Base-by-base conservation (phyloP, 2,888 invertebrate species). In the Phragmatobia fuliginosa region DNA sequence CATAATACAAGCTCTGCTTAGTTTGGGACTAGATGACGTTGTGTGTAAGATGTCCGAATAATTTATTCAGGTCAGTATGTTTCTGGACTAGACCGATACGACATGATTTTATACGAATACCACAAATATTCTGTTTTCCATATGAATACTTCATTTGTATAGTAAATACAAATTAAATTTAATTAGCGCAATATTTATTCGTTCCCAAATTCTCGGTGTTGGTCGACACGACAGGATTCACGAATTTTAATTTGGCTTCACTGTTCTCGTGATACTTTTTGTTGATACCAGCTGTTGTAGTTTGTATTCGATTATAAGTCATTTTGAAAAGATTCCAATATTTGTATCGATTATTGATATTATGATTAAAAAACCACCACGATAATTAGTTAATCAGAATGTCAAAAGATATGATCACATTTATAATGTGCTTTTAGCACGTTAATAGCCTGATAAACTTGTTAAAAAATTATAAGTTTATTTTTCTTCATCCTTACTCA, bases 221-320 rank as follows among this genome's bases (percentile, higher is more conserved):
- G 81, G 78, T 75, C 73, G 83, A 85, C 88, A 84, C 83, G 88
- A 90, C 90, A 87, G 85, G 90, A 90, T 90, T 92, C 89, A 88
- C 91, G 87, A 90, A 93, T 93, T 93, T 93, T 93, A 93, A 93
- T 94, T 93, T 91, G 91, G 86, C 77, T 83, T 78, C 87, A 87
- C 87, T 86, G 88, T 87, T 89, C 88, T 88, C 87, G 88, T 77
- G 90, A 91, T 91, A 89, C 87, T 89, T 91, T 90, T 91, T 90
- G 80, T 82, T 83, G 90, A 91, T 90, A 90, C 80, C 73, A 77
- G 65, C 73, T 84, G 92, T 85, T 68, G 81, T 81, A 16, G 88
- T 62, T 56, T 36, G 67, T 32, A 75, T 33, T 71, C 7, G 0
- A 1, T 31, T 33, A 56, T 7, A 10, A 10, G 81, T 56, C 73